Evolutionary conservation across 2,797 vertebrate species (phyloP), one percentile per base, ranked within the genome.

Genomic region (Dromococcyx pavoninus): DNA sequence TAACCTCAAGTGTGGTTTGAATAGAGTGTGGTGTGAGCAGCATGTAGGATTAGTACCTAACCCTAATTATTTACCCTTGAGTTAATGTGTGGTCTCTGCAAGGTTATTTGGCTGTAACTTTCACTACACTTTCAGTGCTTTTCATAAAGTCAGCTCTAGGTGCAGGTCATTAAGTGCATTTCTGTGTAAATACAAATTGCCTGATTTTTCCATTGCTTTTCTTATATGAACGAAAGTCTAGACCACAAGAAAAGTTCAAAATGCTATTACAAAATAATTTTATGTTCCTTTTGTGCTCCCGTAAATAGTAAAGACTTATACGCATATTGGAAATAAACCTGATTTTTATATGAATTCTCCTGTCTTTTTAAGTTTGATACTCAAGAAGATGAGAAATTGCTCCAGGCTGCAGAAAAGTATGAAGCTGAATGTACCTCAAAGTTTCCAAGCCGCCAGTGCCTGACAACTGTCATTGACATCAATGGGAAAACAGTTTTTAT

Each of bases 401-500:
- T 99, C 67, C 98, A 98, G 97, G 98, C 98, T 18, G 97, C 99
- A n/a, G 98, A 98, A 79, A 98, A 95, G 73, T 99, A 99, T 57
- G 98, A 99, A 96, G 97, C 95, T 57, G 98, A 99, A 13, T 98
- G 98, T 41, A 95, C 95, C 2, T 94, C 96, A 15, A 96, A 97
- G 65, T 98, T 98, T 96, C 98, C 98, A 3, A 98, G 91, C 69
- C 98, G 99, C 8, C 98, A 98, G 16, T 99, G 99, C 97, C 91
- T 98, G 33, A 98, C 98, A 70, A 99, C 98, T 3, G 98, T 99
- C 62, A 98, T 98, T 30, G 99, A 99, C 97, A 98, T 99, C 75
- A 99, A 95, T 5, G 99, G 99, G n/a, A 99, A 99, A 97, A 98
- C 98, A 0, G 98, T 99, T 69, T 99, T 99, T 92, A 94, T 99